These are phyloP conservation scores for Sylvia borin DNA, from an alignment of 2,797 vertebrate genomes.

Conservation along the genomic window DNA sequence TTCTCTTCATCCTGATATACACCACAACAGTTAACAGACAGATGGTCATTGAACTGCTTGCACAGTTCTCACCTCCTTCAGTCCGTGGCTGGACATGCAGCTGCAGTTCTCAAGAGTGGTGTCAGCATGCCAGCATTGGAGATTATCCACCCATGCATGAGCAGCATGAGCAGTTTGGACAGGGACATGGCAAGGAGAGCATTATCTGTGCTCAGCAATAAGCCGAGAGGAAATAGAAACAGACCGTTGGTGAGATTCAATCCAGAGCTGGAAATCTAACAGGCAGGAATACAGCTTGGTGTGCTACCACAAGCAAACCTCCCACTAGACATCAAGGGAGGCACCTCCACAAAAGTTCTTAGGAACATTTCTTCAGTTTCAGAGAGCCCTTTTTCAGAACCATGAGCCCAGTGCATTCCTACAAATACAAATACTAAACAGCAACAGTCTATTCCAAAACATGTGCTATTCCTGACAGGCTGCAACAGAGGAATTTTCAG, in stretches of 20 bases:
- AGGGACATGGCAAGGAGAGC: not conserved
- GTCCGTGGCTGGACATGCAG: not conserved
- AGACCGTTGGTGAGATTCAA: not conserved
- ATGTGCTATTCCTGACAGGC: rapidly evolving
- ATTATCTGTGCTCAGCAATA: not conserved
- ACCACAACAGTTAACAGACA: not conserved
- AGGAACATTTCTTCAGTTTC: not conserved
- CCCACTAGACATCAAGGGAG: not conserved
- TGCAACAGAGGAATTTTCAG: not conserved
- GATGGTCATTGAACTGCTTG: not conserved
- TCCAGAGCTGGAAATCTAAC: not conserved
- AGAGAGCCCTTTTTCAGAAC: not conserved
- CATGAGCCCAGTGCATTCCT: not conserved
- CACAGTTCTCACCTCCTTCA: not conserved
- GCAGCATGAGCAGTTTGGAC: not conserved
- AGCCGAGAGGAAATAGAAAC: not conserved
- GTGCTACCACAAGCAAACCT: not conserved
- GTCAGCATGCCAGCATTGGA: not conserved
- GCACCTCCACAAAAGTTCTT: not conserved
- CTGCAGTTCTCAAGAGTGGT: not conserved
- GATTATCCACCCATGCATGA: not conserved
- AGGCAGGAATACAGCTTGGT: not conserved
- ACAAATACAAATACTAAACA: not conserved
- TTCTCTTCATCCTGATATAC: not conserved
- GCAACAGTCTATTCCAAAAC: not conserved